phyloP scores from a whole-genome alignment of 2,113 vertebrate genomes.

The Suricata suricatta region DNA sequence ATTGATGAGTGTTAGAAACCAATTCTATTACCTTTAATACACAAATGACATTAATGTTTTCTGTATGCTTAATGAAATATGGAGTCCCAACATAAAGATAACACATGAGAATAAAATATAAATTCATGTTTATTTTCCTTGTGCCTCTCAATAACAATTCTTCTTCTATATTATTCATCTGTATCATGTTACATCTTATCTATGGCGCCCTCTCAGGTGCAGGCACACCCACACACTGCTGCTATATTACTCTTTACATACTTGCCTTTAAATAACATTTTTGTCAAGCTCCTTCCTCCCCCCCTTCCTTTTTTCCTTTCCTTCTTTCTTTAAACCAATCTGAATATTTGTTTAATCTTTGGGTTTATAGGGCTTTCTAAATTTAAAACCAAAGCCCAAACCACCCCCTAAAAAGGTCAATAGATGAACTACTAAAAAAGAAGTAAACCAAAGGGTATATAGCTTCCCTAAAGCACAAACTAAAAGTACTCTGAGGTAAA shows the following conservation, averaged over 20 bases:
- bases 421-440: background rate
- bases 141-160: background rate
- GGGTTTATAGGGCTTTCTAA: background rate
- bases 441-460: background rate
- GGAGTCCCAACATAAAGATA: background rate
- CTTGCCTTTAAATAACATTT: background rate
- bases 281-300: background rate
- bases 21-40: background rate
- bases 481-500: background rate
- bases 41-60: background rate
- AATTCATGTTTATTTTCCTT: background rate
- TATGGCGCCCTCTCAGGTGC: background rate
- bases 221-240: background rate
- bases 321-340: background rate
- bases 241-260: background rate
- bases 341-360: background rate
- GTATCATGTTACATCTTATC: background rate
- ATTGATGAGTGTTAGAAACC: background rate
- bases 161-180: background rate
- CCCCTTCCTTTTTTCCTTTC: no score
- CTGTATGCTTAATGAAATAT: background rate
- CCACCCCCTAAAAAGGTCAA: background rate
- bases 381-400: background rate
- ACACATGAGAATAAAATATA: background rate
- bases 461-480: background rate